Evolutionary conservation across 2,888 invertebrate species (phyloP).

Genomic region (Amblyteles armatorius): DNA sequence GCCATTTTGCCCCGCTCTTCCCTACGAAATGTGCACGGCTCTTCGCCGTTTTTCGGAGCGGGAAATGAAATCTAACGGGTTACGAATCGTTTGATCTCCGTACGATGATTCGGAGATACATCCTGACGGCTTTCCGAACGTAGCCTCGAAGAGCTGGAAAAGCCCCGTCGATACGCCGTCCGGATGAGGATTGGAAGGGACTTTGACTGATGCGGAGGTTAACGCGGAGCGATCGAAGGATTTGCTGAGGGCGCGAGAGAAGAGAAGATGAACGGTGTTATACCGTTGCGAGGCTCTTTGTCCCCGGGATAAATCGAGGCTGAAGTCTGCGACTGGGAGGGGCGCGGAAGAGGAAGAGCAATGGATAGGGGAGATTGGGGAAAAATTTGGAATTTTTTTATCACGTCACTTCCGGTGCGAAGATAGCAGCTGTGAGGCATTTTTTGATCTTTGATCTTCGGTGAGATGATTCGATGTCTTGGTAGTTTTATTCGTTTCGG

Average conservation of each 20-base stretch:
- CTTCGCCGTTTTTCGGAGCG: neutral
- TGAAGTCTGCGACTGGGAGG: neutral
- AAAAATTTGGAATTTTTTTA: too few species aligned
- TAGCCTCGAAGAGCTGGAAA: neutral
- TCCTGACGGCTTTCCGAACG: neutral
- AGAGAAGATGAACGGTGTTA: slow-evolving; percentile 24
- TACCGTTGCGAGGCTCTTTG: slow-evolving; percentile 38
- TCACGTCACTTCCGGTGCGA: too few species aligned
- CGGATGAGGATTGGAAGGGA: slow-evolving; percentile 23
- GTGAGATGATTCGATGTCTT: too few species aligned
- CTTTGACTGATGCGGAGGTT: slow-evolving; percentile 36
- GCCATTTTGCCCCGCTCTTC: too few species aligned
- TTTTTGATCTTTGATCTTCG: too few species aligned
- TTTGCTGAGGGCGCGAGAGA: slow-evolving; percentile 25
- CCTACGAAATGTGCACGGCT: neutral
- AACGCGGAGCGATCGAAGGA: slow-evolving; percentile 34
- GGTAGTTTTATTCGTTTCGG: too few species aligned
- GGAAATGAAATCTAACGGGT: slow-evolving; percentile 10
- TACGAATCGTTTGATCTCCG: slow-evolving; percentile 21
- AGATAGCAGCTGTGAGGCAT: too few species aligned
- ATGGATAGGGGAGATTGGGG: neutral
- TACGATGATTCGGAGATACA: neutral
- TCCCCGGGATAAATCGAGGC: slow-evolving; percentile 31
- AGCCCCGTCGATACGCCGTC: neutral
- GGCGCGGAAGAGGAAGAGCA: neutral